Base-by-base conservation (phyloP, 2,113 vertebrate species). In the Procapra przewalskii region DNA sequence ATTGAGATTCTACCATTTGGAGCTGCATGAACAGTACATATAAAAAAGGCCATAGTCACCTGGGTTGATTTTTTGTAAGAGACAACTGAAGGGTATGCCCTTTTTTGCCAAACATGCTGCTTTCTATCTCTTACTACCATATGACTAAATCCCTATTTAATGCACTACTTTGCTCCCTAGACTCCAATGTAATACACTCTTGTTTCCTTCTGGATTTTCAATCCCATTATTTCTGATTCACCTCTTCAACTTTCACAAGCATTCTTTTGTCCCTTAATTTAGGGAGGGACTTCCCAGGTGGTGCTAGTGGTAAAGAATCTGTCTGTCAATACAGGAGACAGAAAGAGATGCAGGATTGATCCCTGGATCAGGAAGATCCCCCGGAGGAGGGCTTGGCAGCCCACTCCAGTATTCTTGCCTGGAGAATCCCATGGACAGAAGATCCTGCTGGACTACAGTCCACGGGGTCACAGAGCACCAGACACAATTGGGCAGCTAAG, bases 31-130 rank as follows among this genome's bases (percentile, higher is more conserved):
- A 52, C 2, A 75, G 5, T 10, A 80, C 36, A 17, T 36, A 31
- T 43, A 43, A 93, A 90, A 43, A 91, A 89, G 11, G 45, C 25
- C 55, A 84, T 0, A 43, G 17, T 54, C 12, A 45, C 17, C 10
- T 67, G 19, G n/a, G 3, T 12, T 77, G 13, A 82, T 29, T 86
- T 96, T 89, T 85, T 77, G 1, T 75, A 52, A 84, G 8, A 79
- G 7, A 6, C 43, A 17, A 4, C 16, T 11, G 21, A 33, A 29
- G 1, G 75, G 7, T 8, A 6, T 75, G 67, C 0, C 59, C 40
- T 89, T 85, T 43, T 48, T 92, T 62, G 29, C 54, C 16, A 60
- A n/a, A 82, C 7, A 77, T 45, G 5, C 3, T 52, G 17, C 48
- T 88, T 50, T 25, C 40, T 87, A 3, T 60, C 54, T 54, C 27